Base-by-base conservation (phyloP, 2,888 invertebrate species). In the Pandemis corylana region DNA sequence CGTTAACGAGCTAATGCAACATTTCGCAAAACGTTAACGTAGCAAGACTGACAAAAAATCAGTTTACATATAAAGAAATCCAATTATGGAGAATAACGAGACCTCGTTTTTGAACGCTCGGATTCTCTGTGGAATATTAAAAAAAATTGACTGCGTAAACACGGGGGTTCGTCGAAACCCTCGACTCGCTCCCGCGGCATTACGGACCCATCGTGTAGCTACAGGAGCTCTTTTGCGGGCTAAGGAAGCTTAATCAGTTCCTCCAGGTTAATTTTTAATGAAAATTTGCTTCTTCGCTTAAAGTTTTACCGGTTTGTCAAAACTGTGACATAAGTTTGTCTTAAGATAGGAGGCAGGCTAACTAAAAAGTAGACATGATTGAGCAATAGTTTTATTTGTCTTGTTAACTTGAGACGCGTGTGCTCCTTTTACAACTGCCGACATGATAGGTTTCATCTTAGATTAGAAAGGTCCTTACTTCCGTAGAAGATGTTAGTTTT, bases 11-110 rank as follows among this genome's bases (percentile, higher is more conserved):
- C 28, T 68, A 65, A 61, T 69, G 41, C 68, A 70, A 70, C 56
- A 56, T 67, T 56, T 63, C 53, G 61, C 15, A 66, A 75, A 75
- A 70, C 53, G 71, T 63, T 56, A 56, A 69, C 69, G 69, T 74
- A 69, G 56, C 73, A 73, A 70, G 70, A 62, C 75, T 78, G 80
- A 80, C 80, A 78, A 79, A 65, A 82, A 83, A 82, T 80, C 80
- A 80, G 80, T 81, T 81, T 80, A 78, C 79, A 80, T 80, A 79
- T 78, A 80, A 83, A 80, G 79, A 81, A 83, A 85, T 82, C 79
- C 83, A 83, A 84, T 85, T 84, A 87, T 83, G 80, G 81, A 75
- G 79, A 83, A 86, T 86, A 88, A 86, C 84, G 83, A 86, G 82
- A 75, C 67, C 79, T 83, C 78, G 83, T 84, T 84, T 85, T 81